A percentile compares a stretch with the other conserved stretches of the same genome.
phyloP scores from a whole-genome alignment of 2,797 vertebrate genomes.

The Brotula barbata region DNA sequence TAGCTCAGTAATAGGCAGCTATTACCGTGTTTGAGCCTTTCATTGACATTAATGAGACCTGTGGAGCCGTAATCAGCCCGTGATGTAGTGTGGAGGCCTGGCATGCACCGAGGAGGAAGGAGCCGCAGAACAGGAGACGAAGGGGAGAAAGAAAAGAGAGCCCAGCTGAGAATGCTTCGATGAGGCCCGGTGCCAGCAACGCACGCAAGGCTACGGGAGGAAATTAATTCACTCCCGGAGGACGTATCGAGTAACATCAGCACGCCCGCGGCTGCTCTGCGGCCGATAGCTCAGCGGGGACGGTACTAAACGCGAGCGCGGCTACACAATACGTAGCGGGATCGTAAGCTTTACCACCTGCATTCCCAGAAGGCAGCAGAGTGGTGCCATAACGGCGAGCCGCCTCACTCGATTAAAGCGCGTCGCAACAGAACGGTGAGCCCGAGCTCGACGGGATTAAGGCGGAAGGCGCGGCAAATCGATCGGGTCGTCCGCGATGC shows the following conservation, averaged over 20 bases:
- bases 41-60: conserved; percentile 57
- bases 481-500: conserved; percentile 21
- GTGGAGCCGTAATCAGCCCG: conserved; percentile 55
- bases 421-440: background rate
- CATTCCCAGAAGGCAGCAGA: conserved; percentile 25
- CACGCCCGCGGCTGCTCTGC: conserved; percentile 39
- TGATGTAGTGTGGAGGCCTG: conserved; percentile 48
- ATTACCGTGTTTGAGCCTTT: conserved; percentile 60
- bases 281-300: conserved; percentile 38
- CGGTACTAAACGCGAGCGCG: background rate
- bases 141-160: conserved; percentile 36
- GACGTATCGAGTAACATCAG: conserved; percentile 55
- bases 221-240: conserved; percentile 62
- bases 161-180: conserved; percentile 56
- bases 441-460: conserved; percentile 29
- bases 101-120: conserved; percentile 17
- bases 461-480: conserved; percentile 39
- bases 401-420: conserved; percentile 35
- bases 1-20: conserved; percentile 54
- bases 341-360: conserved; percentile 42
- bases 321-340: conserved; percentile 24
- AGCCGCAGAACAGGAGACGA: conserved; percentile 29
- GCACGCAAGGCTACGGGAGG: conserved; percentile 47
- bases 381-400: conserved; percentile 25
- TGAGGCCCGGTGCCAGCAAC: conserved; percentile 52